Base-by-base conservation (phyloP, 2,888 invertebrate genomes). In the Sturmia bella region DNA sequence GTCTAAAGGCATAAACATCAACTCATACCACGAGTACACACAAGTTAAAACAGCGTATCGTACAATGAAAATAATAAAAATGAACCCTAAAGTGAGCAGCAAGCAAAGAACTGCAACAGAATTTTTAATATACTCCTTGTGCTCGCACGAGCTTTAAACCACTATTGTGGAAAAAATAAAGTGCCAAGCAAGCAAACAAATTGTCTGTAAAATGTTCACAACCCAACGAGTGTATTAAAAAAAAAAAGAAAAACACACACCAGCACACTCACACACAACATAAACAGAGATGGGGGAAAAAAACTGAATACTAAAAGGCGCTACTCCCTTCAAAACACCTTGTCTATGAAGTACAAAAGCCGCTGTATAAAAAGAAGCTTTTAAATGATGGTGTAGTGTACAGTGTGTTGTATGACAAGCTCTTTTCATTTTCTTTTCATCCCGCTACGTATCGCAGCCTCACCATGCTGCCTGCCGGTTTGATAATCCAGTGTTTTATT, bases 101-200 rank as follows among this genome's bases (percentile, higher is more conserved):
- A 75, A 80, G 70, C 64, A 75, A 80, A 80, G 64, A 43, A 80
- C 80, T 80, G 75, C 73, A 79, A 74, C 73, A 74, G 61, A 61
- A 68, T 77, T 74, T 68, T 54, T 73, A 79, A 74, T 79, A 61
- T 68, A 74, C 79, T 79, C 39, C 48, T 39, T 56, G n/a, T n/a
- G 41, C 56, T 64, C 56, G 63, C 45, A 63, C 54, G 45, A 61
- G 64, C 54, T 63, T 52, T 41, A 37, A 48, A 59, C 64, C 63
- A 80, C 70, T 76, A 72, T 72, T 45, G 76, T 66, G 68, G 27
- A 66, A 80, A 66, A 72, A 75, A 72, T 73, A 75, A 82, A 82
- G 78, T 82, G 81, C 81, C 82, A 82, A 82, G 82, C 66, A 64
- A 82, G 82, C 82, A 82, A 82, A 82, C 82, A 82, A 82, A 82